Conservation (phyloP, 2,797 vertebrate genomes). For the Uromys caudimaculatus region DNA sequence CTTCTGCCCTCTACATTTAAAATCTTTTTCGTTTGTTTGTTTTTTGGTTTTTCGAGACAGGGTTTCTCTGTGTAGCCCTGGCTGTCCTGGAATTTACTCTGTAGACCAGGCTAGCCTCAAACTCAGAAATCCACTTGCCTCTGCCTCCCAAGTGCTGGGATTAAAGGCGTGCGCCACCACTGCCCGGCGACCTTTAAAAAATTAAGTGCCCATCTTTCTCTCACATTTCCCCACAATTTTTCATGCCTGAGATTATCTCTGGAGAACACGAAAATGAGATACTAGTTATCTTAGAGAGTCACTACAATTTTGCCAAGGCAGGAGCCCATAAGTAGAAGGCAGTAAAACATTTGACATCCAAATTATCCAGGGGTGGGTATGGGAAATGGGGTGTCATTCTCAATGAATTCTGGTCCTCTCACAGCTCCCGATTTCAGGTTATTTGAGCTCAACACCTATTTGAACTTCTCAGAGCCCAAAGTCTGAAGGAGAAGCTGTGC, state of each 20-base stretch:
- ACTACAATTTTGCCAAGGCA: neutral
- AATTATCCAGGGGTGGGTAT: neutral
- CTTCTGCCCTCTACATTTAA: neutral
- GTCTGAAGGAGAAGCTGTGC: neutral
- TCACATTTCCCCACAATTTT: neutral
- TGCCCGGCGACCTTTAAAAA: too few relatives aligned
- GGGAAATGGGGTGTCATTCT: neutral
- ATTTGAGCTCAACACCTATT: neutral
- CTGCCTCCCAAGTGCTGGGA: too few relatives aligned
- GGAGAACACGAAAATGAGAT: neutral
- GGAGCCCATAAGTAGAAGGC: neutral
- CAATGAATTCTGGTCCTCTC: neutral
- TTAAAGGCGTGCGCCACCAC: too few relatives aligned
- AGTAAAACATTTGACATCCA: neutral
- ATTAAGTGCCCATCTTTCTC: neutral
- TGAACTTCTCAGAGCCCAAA: neutral
- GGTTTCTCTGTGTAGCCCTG: too few relatives aligned
- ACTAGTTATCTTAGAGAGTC: neutral
- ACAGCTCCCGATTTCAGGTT: neutral
- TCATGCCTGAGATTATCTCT: neutral
- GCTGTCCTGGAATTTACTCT: too few relatives aligned
- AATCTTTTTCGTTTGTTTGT: too few relatives aligned
- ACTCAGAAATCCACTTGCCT: too few relatives aligned
- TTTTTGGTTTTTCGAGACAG: too few relatives aligned
- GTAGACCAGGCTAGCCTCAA: too few relatives aligned